phyloP scores from a whole-genome alignment of 2,797 vertebrate genomes.

The Passerculus sandwichensis region DNA sequence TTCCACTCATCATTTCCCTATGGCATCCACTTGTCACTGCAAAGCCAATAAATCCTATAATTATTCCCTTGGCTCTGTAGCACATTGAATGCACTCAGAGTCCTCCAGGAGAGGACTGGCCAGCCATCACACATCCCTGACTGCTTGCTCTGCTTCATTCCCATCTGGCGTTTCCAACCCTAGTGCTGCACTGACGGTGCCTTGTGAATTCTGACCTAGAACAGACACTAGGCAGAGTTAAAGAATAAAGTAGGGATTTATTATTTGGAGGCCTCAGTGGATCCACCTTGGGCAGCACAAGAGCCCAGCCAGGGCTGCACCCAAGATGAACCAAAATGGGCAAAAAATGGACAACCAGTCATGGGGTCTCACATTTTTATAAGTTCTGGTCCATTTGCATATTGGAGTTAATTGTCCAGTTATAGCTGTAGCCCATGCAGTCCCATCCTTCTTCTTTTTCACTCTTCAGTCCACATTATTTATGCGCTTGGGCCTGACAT shows the following conservation, averaged over 20 bases:
- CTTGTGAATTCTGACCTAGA: neutral
- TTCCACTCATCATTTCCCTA: neutral
- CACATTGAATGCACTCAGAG: neutral
- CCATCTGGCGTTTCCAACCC: fast-evolving
- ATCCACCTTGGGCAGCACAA: neutral
- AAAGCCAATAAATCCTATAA: slow-evolving; percentile 15
- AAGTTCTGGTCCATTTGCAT: neutral
- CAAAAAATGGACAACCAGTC: fast-evolving
- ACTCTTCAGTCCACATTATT: fast-evolving
- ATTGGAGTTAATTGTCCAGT: neutral
- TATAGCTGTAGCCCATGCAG: neutral
- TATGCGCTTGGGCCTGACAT: neutral
- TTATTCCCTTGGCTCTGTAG: neutral
- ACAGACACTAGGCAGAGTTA: neutral
- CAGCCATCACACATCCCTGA: neutral
- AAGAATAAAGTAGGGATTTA: neutral
- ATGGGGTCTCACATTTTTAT: neutral
- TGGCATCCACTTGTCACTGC: neutral
- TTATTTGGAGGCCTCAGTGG: neutral
- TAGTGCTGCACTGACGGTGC: neutral
- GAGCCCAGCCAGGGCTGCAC: neutral
- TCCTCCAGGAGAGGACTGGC: neutral
- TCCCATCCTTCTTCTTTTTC: neutral
- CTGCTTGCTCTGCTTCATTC: neutral
- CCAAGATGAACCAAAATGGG: neutral